These are phyloP conservation scores for Anoura caudifer DNA, from an alignment of 2,113 vertebrate species.

Conservation along the genomic window DNA sequence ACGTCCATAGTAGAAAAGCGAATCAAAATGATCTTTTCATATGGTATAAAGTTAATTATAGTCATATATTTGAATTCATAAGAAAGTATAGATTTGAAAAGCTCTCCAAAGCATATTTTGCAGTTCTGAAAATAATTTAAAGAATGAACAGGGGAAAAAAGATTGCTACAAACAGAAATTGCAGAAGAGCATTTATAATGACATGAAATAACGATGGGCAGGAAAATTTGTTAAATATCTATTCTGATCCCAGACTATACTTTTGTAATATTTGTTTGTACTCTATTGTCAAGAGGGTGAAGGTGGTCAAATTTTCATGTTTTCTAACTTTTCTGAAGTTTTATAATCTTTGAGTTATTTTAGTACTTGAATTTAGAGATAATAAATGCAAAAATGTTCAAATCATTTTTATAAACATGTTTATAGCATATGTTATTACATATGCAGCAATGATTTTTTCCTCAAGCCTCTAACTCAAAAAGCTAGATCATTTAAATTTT, in stretches of 20 bases:
- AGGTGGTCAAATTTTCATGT: neutral
- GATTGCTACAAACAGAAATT: neutral
- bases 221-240: neutral
- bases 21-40: constrained; percentile 48
- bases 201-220: neutral
- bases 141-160: constrained; percentile 12
- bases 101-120: neutral
- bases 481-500: neutral
- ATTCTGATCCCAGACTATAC: neutral
- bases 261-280: neutral
- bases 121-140: constrained; percentile 44
- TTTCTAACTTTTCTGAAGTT: constrained; percentile 24
- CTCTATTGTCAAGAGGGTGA: neutral
- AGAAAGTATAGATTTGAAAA: constrained; percentile 38
- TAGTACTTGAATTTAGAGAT: constrained; percentile 5
- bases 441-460: neutral
- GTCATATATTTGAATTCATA: constrained; percentile 4
- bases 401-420: neutral
- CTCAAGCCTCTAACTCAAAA: constrained; percentile 30
- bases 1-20: constrained; percentile 36
- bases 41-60: neutral
- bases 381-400: neutral
- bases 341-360: neutral
- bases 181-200: neutral
- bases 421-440: neutral